phyloP scores from a whole-genome alignment of 2,888 invertebrate species.

The Furcula furcula region DNA sequence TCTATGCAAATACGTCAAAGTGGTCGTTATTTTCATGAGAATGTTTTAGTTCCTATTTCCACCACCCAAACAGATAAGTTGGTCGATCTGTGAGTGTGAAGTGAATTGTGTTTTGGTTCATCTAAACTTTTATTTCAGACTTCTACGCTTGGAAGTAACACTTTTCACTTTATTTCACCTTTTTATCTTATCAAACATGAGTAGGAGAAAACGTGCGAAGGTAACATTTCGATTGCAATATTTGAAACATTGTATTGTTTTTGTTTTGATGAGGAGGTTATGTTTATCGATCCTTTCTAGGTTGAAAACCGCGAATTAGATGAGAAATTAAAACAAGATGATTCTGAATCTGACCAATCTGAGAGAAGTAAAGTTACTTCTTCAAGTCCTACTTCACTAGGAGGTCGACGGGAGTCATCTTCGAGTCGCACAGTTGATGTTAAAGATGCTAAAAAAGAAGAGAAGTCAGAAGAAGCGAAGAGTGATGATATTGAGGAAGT shows the following conservation, averaged over 20 bases:
- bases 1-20: no score
- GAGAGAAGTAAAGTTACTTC: conserved; percentile 83
- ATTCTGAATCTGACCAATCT: conserved; percentile 83
- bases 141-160: no score
- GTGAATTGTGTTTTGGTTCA: no score
- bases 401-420: conserved; percentile 76
- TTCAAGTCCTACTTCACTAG: conserved; percentile 79
- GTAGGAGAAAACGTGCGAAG: conserved; percentile 82
- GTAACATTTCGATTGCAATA: conserved; percentile 30
- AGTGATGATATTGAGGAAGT: conserved; percentile 86
- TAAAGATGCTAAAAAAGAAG: conserved; percentile 74
- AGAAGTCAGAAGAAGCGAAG: conserved; percentile 76
- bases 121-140: no score
- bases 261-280: conserved; percentile 69
- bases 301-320: conserved; percentile 83
- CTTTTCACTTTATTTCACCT: conserved; percentile 4
- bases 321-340: conserved; percentile 85
- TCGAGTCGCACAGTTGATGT: conserved; percentile 68
- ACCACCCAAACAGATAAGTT: no score
- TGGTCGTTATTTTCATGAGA: no score
- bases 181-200: conserved; percentile 60
- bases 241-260: conserved; percentile 14
- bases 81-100: no score
- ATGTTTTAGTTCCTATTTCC: no score
- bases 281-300: conserved; percentile 78